Conservation (phyloP, 2,797 vertebrate genomes). For the Sebastes taczanowskii region DNA sequence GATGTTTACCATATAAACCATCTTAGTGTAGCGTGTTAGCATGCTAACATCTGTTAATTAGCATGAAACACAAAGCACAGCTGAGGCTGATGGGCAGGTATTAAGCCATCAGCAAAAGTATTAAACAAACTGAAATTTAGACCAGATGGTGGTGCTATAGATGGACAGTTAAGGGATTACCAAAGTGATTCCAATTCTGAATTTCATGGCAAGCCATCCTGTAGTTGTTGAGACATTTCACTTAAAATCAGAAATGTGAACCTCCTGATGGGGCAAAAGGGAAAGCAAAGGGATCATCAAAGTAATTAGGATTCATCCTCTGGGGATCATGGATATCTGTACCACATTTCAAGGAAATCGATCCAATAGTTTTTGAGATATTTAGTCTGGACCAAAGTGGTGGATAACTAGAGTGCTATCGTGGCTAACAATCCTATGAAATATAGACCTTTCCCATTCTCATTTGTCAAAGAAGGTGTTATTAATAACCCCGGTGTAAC, state of each 20-base stretch:
- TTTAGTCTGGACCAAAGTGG: neutral
- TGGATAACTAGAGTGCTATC: neutral
- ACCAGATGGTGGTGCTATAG: neutral
- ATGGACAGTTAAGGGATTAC: neutral
- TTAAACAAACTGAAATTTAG: neutral
- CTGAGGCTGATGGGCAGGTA: neutral
- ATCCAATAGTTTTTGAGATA: neutral
- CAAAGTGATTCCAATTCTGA: neutral
- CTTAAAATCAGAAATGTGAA: neutral
- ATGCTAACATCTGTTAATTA: neutral
- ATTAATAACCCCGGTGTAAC: neutral
- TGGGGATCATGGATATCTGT: neutral
- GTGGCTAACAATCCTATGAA: neutral
- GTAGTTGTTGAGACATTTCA: neutral
- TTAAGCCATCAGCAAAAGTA: neutral
- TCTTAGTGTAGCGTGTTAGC: neutral
- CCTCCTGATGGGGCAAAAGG: no score
- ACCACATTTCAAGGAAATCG: neutral
- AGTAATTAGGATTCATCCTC: neutral
- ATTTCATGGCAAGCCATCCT: neutral
- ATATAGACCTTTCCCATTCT: neutral
- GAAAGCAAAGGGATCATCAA: neutral
- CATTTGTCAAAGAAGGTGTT: neutral
- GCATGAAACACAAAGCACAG: neutral
- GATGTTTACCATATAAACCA: neutral